These are phyloP conservation scores for Leptonema lineaticorne DNA, from an alignment of 1,140 invertebrate genomes.

Conservation along the genomic window DNA sequence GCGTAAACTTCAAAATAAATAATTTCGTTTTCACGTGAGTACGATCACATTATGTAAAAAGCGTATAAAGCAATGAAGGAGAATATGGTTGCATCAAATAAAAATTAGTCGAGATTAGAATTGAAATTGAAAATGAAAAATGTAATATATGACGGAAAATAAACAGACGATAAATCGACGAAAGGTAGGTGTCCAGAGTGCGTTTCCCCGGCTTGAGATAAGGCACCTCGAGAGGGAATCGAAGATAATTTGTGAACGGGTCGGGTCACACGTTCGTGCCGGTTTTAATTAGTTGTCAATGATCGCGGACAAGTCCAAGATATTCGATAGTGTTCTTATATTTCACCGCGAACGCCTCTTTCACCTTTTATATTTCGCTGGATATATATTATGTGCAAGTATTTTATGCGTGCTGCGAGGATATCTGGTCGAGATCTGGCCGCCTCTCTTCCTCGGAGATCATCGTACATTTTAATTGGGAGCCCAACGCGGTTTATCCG, in stretches of 20 bases:
- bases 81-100: too few species aligned
- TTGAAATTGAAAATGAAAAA: too few species aligned
- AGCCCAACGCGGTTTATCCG: neutral
- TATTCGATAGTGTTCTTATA: constrained; percentile 8
- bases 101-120: too few species aligned
- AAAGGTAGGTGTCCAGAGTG: neutral
- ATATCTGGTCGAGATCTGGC: neutral
- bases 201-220: constrained; percentile 2
- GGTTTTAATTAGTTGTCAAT: constrained; percentile 32
- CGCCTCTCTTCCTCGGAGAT: neutral
- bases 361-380: too few species aligned
- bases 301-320: constrained; percentile 26
- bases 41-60: too few species aligned
- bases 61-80: too few species aligned
- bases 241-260: constrained; percentile 12
- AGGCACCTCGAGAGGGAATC: neutral
- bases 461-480: constrained; percentile 3
- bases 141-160: too few species aligned
- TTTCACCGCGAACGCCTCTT: neutral
- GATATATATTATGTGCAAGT: too few species aligned
- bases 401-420: too few species aligned
- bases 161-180: too few species aligned
- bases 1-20: too few species aligned
- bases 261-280: neutral
- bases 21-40: too few species aligned